phyloP scores from a whole-genome alignment of 2,888 invertebrate species.

The Apomyelois bistriatella region DNA sequence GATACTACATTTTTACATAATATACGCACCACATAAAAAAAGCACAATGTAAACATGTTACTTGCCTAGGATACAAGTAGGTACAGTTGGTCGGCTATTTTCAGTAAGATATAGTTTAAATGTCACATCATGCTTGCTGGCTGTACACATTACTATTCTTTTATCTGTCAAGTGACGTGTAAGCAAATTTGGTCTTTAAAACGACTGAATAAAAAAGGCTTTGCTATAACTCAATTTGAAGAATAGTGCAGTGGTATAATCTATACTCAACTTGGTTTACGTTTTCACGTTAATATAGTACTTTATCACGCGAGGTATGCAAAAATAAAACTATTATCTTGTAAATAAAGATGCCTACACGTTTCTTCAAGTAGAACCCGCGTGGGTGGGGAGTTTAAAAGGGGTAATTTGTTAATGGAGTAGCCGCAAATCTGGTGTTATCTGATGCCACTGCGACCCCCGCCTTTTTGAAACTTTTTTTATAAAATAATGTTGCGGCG shows the following conservation, averaged over 20 bases:
- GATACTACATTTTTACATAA: too few species aligned
- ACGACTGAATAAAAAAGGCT: neutral
- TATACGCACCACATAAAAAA: too few species aligned
- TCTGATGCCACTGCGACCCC: slow-evolving; percentile 66
- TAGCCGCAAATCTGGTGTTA: slow-evolving; percentile 69
- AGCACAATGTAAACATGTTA: too few species aligned
- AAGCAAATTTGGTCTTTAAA: neutral
- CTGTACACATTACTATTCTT: neutral
- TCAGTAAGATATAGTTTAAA: neutral
- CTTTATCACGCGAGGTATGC: slow-evolving; percentile 42
- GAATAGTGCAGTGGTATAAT: neutral
- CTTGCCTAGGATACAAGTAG: neutral
- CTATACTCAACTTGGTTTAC: slow-evolving; percentile 21
- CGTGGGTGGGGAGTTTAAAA: slow-evolving; percentile 32
- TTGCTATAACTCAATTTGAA: neutral
- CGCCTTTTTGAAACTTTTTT: slow-evolving; percentile 69
- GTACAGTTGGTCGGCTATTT: neutral
- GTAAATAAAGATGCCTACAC: slow-evolving; percentile 36
- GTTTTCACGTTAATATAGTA: slow-evolving; percentile 37
- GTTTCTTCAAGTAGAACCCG: slow-evolving; percentile 26
- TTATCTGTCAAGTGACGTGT: neutral
- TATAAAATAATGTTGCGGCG: slow-evolving; percentile 69
- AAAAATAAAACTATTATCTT: slow-evolving; percentile 38
- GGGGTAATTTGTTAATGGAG: slow-evolving; percentile 74
- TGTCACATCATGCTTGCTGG: neutral